Conservation (phyloP, 2,797 vertebrate species). For the Smutsia temminckii region DNA sequence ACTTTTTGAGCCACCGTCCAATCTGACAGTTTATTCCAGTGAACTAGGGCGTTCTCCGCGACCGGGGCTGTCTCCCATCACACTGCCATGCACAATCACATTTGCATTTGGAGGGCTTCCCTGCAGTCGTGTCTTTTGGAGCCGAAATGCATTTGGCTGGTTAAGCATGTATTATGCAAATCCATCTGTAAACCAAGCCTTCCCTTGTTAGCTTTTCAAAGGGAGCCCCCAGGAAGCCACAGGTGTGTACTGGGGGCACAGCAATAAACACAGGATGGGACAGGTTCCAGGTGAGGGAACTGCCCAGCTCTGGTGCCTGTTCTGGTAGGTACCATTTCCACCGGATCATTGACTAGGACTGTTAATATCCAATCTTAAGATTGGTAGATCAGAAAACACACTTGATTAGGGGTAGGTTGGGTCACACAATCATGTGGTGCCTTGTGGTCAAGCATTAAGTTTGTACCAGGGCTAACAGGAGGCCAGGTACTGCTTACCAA, state of each 20-base stretch:
- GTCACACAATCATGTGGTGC: background rate
- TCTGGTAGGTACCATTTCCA: background rate
- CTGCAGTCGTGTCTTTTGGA: background rate
- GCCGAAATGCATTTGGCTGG: background rate
- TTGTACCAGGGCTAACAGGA: background rate
- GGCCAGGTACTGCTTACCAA: background rate
- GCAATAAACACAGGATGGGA: too few relatives aligned
- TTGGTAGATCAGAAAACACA: background rate
- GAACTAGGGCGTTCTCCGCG: too few relatives aligned
- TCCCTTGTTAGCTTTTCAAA: background rate
- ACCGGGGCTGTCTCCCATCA: too few relatives aligned
- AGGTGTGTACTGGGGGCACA: background rate
- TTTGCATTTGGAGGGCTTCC: background rate
- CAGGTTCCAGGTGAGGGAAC: background rate
- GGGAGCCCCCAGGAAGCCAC: background rate
- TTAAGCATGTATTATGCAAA: background rate
- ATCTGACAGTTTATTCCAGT: too few relatives aligned
- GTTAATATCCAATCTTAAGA: background rate
- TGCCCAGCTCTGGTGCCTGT: background rate
- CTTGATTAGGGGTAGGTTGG: background rate
- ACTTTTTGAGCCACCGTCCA: too few relatives aligned
- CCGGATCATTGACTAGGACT: background rate
- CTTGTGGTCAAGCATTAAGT: background rate
- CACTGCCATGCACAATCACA: too few relatives aligned
- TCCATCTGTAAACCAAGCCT: background rate